These are phyloP conservation scores for Formica aserva DNA, from an alignment of 2,888 invertebrate species.

Conservation along the genomic window DNA sequence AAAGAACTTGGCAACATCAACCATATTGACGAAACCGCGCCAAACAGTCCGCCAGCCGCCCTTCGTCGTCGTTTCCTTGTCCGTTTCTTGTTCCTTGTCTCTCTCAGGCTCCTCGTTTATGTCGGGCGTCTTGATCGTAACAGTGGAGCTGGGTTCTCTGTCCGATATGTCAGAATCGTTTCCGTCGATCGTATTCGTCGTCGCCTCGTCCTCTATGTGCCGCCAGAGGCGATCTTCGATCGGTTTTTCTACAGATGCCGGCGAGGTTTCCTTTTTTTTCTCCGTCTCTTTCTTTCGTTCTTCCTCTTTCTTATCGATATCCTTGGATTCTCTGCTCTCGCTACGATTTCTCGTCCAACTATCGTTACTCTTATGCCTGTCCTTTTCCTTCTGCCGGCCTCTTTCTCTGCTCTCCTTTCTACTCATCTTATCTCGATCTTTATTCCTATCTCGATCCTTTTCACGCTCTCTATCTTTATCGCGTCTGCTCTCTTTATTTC, in stretches of 20 bases:
- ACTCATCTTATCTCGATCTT: constrained; percentile 67
- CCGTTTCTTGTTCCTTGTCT: constrained; percentile 73
- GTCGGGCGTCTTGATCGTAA: constrained; percentile 89
- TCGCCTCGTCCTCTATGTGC: constrained; percentile 85
- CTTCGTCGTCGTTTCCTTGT: constrained; percentile 59
- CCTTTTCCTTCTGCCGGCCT: constrained; percentile 68
- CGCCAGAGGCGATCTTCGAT: constrained; percentile 87
- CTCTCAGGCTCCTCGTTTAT: constrained; percentile 82
- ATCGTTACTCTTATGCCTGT: constrained; percentile 71
- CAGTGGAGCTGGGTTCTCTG: constrained; percentile 93
- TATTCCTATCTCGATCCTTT: constrained; percentile 71
- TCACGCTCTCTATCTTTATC: constrained; percentile 77
- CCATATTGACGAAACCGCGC: constrained; percentile 96
- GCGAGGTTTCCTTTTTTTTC: constrained; percentile 68
- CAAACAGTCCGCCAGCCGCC: constrained; percentile 87
- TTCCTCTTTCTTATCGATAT: constrained; percentile 76
- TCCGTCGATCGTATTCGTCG: constrained; percentile 81
- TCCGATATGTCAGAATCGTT: constrained; percentile 87
- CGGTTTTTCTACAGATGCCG: constrained; percentile 78
- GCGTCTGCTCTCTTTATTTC: constrained; percentile 77
- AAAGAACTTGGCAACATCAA: constrained; percentile 95
- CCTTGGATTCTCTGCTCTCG: constrained; percentile 71
- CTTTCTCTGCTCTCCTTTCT: constrained; percentile 75
- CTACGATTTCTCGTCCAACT: constrained; percentile 69
- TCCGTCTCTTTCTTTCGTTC: constrained; percentile 67